Evolutionary conservation across 1,140 invertebrate genomes (phyloP).

Genomic region (Centruroides sculpturatus): DNA sequence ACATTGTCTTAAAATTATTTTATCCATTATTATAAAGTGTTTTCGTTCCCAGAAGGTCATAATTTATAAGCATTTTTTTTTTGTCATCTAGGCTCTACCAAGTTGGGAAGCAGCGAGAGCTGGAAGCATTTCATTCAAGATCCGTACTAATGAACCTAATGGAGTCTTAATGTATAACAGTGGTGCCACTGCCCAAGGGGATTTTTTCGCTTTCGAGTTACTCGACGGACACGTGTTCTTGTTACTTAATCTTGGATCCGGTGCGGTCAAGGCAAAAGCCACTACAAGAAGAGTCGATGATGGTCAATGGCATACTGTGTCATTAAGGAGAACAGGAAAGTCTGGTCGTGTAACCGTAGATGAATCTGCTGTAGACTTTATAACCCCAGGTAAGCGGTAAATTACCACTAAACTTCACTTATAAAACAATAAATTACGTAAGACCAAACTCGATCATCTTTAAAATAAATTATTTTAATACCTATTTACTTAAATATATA

Average conservation of each 20-base stretch:
- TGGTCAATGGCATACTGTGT: conserved; percentile 78
- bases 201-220: conserved; percentile 86
- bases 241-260: conserved; percentile 81
- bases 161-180: conserved; percentile 85
- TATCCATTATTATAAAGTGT: background rate
- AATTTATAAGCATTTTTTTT: background rate
- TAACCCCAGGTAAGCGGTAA: conserved; percentile 21
- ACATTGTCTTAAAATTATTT: background rate
- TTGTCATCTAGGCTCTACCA: conserved; percentile 48
- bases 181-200: conserved; percentile 52
- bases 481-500: no score
- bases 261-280: conserved; percentile 56
- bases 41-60: background rate
- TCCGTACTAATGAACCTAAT: conserved; percentile 85
- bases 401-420: conserved; percentile 1
- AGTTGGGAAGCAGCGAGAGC: conserved; percentile 73
- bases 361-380: conserved; percentile 40
- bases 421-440: background rate
- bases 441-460: no score
- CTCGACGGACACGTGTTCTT: conserved; percentile 84
- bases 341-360: conserved; percentile 82
- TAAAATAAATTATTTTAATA: no score
- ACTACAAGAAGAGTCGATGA: conserved; percentile 72
- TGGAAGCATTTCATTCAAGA: conserved; percentile 79
- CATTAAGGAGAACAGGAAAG: conserved; percentile 56